Evolutionary conservation across 2,888 invertebrate species (phyloP), one percentile per base, ranked within the genome.

Genomic region (Polylopha cassiicola): DNA sequence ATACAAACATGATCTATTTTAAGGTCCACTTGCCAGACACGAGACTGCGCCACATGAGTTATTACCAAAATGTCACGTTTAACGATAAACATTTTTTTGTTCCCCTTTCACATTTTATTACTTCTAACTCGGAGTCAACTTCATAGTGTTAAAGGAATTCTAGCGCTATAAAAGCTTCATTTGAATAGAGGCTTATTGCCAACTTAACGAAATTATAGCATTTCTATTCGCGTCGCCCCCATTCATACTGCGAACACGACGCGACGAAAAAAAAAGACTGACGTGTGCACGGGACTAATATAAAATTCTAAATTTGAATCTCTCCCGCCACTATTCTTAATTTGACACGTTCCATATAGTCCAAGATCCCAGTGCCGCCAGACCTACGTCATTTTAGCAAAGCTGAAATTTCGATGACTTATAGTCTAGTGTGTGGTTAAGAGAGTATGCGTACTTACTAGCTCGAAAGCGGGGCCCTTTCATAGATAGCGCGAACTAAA

Each of bases 261-360:
- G 46, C 38, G 62, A 59, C 60, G 50, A 69, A 76, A 71, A 65
- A 65, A 75, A 76, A 71, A 75, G 65, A 67, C 65, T 58, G 55
- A 44, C 48, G 50, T 15, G 44, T 57, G 53, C 62, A 53, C 42
- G 52, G 51, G 72, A 65, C 74, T 74, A 69, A 73, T 81, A 80
- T 81, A 80, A 80, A 81, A 72, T 77, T 82, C 82, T 81, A 82
- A 70, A 70, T 77, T 76, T 74, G 68, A 75, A 78, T 65, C 69
- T 64, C 65, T 60, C 66, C 68, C 67, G 71, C 60, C 48, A 46
- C 46, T 55, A 47, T 54, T 55, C 55, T 55, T 50, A 56, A 55
- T 56, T 58, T 58, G 58, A 59, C 61, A 55, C 54, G 60, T 67
- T 68, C 48, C 46, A 46, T 56, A 64, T 63, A 57, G 46, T 43